Evolutionary conservation across 2,888 invertebrate genomes (phyloP), one percentile per base, ranked within the genome.

Genomic region (Synergus gifuensis): DNA sequence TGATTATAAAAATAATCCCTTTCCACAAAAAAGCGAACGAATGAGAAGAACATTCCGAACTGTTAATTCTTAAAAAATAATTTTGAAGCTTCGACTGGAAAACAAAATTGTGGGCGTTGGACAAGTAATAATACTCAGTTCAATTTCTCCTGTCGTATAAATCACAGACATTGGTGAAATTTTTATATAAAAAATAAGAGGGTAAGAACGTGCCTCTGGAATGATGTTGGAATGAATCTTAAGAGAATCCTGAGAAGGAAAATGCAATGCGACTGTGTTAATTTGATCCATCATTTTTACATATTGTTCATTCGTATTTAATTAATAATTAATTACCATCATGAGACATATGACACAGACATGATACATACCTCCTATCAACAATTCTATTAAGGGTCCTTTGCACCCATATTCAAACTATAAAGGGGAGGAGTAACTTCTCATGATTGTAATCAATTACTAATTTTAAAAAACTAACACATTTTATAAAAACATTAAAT

Each of bases 161-260:
- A 73, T 73, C 73, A 54, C 54, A 54, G 73, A 73, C 28, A 54
- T 73, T 40, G 54, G 49, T 16, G 28, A 49, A 58, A n/a, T 54
- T 11, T 69, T 40, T 73, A 36, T 58, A 46, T 44, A 54, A 69
- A 69, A 60, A 69, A 18, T 36, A 36, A 64, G 60, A 77, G 42
- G 40, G 44, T 62, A 44, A 40, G 44, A 77, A 42, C 12, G 28
- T 14, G 11, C 36, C 76, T 63, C 62, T 62, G 79, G 79, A 79
- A 79, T 79, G 77, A 79, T 54, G 16, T 49, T 63, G 77, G 79
- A 79, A 79, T 79, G 79, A 63, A 62, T 66, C 40, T 64, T 46
- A 46, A 60, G 73, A 36, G 54, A 73, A 49, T 73, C 49, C 67
- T 69, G 46, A 46, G 46, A 22, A 22, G 8, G 46, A 46, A 69